phyloP scores from a whole-genome alignment of 2,113 vertebrate species.

The Xenus cinereus region DNA sequence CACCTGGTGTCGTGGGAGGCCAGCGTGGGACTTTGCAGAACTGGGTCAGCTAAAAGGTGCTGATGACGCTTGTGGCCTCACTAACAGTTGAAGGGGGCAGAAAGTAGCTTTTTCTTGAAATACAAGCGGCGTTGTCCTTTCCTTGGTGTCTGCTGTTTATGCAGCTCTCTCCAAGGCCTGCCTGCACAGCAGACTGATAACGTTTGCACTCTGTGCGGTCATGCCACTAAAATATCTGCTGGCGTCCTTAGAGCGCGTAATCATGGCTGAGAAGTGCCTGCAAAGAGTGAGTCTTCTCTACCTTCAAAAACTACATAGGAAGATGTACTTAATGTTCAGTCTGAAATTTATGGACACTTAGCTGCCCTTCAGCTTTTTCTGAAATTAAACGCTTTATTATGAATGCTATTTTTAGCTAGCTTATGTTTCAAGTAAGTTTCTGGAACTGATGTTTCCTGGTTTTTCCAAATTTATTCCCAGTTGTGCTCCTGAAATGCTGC shows the following conservation, averaged over 20 bases:
- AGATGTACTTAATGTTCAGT: background rate
- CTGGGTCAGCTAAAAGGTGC: background rate
- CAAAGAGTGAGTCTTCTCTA: background rate
- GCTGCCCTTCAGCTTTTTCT: background rate
- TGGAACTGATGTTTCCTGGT: background rate
- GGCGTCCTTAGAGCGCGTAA: fast-evolving
- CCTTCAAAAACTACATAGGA: background rate
- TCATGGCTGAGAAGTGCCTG: background rate
- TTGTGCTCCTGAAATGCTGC: background rate
- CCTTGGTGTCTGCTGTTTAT: background rate
- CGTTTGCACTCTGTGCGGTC: fast-evolving
- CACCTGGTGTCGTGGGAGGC: background rate
- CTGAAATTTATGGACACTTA: background rate
- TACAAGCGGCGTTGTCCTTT: fast-evolving
- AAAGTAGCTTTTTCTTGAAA: background rate
- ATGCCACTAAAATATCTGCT: background rate
- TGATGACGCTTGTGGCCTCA: fast-evolving
- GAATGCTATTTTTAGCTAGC: background rate
- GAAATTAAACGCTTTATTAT: background rate
- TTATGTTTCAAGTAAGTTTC: background rate
- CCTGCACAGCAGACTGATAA: background rate
- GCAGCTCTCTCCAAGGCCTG: background rate
- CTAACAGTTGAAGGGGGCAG: background rate
- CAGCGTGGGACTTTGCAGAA: fast-evolving
- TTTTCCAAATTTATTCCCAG: background rate